Conservation (phyloP, 1,140 invertebrate genomes). For the Bombus impatiens region DNA sequence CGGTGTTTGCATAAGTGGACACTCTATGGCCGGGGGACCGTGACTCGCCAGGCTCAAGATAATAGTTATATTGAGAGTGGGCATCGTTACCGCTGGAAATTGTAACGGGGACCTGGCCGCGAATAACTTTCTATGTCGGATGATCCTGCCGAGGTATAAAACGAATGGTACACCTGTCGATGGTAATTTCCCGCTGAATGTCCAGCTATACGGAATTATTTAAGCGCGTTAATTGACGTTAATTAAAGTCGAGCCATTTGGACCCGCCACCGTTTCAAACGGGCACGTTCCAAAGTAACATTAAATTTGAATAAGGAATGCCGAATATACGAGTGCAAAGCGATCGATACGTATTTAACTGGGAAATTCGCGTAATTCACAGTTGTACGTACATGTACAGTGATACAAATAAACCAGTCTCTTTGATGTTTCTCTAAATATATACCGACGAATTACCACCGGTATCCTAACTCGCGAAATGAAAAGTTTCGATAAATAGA, state of each 20-base stretch:
- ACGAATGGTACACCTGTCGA: conserved; percentile 26
- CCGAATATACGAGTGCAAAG: neutral
- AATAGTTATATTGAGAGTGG: neutral
- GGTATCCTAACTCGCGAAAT: neutral
- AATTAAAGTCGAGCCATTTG: neutral
- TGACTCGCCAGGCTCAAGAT: neutral
- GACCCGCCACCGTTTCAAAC: neutral
- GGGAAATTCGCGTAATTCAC: neutral
- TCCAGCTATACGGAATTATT: neutral
- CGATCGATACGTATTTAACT: neutral
- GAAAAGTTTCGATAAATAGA: neutral
- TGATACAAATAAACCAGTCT: no score
- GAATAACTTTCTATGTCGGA: conserved; percentile 25
- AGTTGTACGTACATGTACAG: neutral
- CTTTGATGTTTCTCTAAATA: no score
- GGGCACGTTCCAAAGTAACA: neutral
- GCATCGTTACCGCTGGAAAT: conserved; percentile 1
- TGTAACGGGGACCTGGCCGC: neutral
- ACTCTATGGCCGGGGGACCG: neutral
- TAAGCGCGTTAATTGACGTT: conserved; percentile 22
- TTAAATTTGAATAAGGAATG: no score
- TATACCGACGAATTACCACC: no score
- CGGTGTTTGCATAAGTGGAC: conserved; percentile 7
- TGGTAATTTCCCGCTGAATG: neutral
- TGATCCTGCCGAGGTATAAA: neutral